Evolutionary conservation across 2,113 vertebrate species (phyloP), one percentile per base, ranked within the genome.

Genomic region (pig (Sus scrofa)): DNA sequence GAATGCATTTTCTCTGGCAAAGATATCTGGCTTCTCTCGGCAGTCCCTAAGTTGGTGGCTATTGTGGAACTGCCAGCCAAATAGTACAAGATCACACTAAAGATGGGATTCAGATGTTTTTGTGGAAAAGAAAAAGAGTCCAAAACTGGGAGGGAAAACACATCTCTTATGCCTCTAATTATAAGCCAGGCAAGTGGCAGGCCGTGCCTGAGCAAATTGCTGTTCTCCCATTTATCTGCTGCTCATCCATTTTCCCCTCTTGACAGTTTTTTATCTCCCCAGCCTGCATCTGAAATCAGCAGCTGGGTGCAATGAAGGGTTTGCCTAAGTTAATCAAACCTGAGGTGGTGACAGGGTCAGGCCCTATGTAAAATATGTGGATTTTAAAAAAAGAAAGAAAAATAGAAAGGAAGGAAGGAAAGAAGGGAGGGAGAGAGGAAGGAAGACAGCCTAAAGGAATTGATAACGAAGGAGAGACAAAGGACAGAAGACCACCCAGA

Each of bases 1-100:
- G 97, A 98, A 98, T 96, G 96, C 93, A 71, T 98, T 97, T 96
- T 97, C 98, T 94, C 97, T 95, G 82, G 97, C 97, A 98, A 88
- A 93, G 58, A 78, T 97, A 98, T 95, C 97, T 98, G 98, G 97
- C 97, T 97, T 95, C 96, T 98, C 96, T 68, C 87, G 1, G 89
- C 97, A 97, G 95, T 94, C 94, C 98, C 91, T 96, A 98, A 97
- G 96, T 94, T 98, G 65, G 24, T 98, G 94, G 96, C 95, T 98
- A 95, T 94, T 98, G 94, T 98, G 97, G 96, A 95, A 94, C 91
- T 84, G 98, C 94, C 95, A 98, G 88, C 94, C 89, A 95, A 96
- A 96, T 39, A 94, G 78, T 2, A 0, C 86, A 98, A 86, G 92
- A 90, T 97, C 97, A 94, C 95, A 95, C 91, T 96, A 96, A 94